Conservation (phyloP, 2,113 vertebrate genomes). For the Perca flavescens region DNA sequence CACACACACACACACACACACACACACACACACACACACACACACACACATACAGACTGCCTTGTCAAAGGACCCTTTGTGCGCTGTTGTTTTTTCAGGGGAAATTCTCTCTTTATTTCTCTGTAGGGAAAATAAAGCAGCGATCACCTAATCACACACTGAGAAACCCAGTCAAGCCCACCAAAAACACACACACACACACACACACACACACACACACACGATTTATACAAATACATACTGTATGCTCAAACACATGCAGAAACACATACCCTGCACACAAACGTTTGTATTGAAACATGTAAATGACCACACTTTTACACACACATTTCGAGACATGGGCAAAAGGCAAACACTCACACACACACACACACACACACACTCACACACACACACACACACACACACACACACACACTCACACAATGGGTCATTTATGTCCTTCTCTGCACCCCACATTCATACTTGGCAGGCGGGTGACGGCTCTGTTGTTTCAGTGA, state of each 20-base stretch:
- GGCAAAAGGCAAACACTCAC: not conserved
- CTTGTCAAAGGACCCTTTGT: conserved; percentile 92
- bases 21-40: conserved; percentile 54
- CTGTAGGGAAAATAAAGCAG: conserved; percentile 94
- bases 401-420: conserved; percentile 34
- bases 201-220: conserved; percentile 31
- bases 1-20: conserved; percentile 35
- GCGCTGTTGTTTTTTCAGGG: conserved; percentile 89
- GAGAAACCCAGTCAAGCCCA: conserved; percentile 79
- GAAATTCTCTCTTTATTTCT: conserved; percentile 93
- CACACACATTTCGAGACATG: not conserved
- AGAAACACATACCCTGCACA: conserved; percentile 6
- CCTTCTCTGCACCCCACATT: conserved; percentile 69
- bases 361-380: not conserved
- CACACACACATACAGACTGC: conserved; percentile 35
- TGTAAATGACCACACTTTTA: conserved; percentile 19
- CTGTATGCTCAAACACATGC: conserved; percentile 4
- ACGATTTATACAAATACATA: conserved; percentile 27
- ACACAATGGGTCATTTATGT: conserved; percentile 89
- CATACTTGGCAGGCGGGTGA: conserved; percentile 76
- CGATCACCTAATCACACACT: conserved; percentile 91
- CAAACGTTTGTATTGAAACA: conserved; percentile 6
- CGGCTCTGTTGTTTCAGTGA: conserved; percentile 86
- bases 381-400: conserved; percentile 2
- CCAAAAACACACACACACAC: conserved; percentile 15